Conservation (phyloP, 2,888 invertebrate genomes). For the Lepetodrilus schrolli region DNA sequence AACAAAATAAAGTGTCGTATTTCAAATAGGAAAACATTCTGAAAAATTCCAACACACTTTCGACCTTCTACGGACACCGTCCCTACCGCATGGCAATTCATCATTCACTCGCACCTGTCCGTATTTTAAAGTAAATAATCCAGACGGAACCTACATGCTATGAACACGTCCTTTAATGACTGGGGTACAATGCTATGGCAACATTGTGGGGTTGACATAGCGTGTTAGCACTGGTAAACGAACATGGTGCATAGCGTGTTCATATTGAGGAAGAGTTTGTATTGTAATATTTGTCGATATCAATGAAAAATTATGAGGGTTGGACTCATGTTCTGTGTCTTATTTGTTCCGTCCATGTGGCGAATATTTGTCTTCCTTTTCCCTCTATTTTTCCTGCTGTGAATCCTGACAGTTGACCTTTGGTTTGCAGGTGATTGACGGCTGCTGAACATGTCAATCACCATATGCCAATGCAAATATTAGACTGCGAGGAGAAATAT, state of each 20-base stretch:
- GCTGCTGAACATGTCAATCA: not conserved
- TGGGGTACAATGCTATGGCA: not conserved
- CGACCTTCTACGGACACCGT: not conserved
- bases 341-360: slow-evolving; percentile 13
- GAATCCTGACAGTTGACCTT: not conserved
- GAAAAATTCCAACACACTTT: not conserved
- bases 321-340: not conserved
- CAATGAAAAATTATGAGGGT: not conserved
- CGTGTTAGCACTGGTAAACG: not conserved
- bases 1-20: not conserved
- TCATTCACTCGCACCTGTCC: not conserved
- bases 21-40: not conserved
- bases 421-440: not conserved
- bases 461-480: not conserved
- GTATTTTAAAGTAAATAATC: not conserved
- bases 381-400: not conserved
- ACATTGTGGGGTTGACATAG: not conserved
- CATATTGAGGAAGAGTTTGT: not conserved
- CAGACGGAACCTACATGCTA: slow-evolving; percentile 1
- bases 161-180: not conserved
- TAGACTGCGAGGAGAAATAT: no score
- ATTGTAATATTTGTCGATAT: slow-evolving; percentile 14
- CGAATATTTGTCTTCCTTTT: not conserved
- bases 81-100: not conserved
- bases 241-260: not conserved